Base-by-base conservation (phyloP, 92 coral and sea anemone genomes). In the Diadumene lineata region DNA sequence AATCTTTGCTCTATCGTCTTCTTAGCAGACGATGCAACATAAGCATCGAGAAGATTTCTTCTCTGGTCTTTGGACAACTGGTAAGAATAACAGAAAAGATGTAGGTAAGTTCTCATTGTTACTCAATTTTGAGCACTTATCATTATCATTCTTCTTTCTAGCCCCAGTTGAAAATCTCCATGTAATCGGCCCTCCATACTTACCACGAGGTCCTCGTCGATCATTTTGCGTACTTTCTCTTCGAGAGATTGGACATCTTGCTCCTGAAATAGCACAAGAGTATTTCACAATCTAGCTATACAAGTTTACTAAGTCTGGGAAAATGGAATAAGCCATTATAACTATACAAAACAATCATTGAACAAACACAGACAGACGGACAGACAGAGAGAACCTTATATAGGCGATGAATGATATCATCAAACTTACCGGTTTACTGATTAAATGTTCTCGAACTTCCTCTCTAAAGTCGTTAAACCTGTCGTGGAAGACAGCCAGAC, bases 401-500 rank as follows among this genome's bases (percentile, higher is more conserved):
- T 44, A 44, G 58, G 8, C 58, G 4, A 16, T 13, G 58, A 53
- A 53, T 53, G 58, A 2, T 53, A 3, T 15, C 19, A 2, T 53
- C 58, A 15, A 9, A 9, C 87, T 85, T 46, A 94, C 97, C 85
- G 92, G 97, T 78, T 86, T 88, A 33, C 84, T 87, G 43, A 93
- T 91, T 27, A 94, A 91, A 33, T 92, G 85, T 64, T 94, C 98
- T 10, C 98, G 77, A 18, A 92, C 87, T 83, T 94, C 98, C 7
- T 87, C 96, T 58, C 97, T 86, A 67, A 94, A 92, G 72, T 94
- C 98, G 65, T 92, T 93, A 69, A 94, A 94, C 74, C 98, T 84
- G 72, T 94, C 98, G 81, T 94, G 98, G 86, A 94, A 94, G 34
- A 94, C 74, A 7, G 98, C 98, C 30, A 88, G 89, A 43, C 98